These are phyloP conservation scores for Pelecanus crispus DNA, from an alignment of 2,113 vertebrate species.

Conservation along the genomic window DNA sequence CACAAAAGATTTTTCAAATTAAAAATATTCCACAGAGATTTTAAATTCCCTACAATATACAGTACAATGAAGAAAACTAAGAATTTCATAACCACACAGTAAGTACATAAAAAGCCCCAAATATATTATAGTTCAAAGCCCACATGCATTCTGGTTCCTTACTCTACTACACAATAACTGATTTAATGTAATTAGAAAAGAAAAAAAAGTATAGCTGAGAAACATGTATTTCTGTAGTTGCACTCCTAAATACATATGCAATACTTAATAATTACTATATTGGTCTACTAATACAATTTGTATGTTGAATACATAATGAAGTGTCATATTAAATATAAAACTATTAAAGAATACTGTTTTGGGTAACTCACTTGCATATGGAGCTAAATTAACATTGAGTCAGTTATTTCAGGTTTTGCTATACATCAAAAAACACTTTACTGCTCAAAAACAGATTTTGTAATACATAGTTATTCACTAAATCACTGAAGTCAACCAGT, in stretches of 20 bases:
- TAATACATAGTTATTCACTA: background rate
- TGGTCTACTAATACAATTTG: background rate
- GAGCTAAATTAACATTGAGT: background rate
- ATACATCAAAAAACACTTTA: background rate
- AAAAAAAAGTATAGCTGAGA: background rate
- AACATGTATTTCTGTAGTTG: background rate
- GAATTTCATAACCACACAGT: background rate
- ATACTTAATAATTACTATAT: background rate
- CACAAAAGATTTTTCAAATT: background rate
- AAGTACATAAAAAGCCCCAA: background rate
- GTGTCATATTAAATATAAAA: background rate
- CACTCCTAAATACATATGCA: background rate
- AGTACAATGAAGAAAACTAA: background rate
- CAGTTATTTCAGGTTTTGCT: background rate
- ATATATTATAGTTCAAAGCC: background rate
- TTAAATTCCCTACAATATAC: background rate
- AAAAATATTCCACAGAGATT: background rate
- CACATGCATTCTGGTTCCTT: background rate
- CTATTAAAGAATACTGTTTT: background rate
- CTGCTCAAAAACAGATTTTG: background rate
- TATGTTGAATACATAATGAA: background rate
- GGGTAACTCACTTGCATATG: background rate
- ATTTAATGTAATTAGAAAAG: background rate
- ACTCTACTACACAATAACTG: background rate
- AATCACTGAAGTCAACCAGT: background rate